These are phyloP conservation scores for Keiferia lycopersicella DNA, from an alignment of 2,888 invertebrate species.

Conservation along the genomic window DNA sequence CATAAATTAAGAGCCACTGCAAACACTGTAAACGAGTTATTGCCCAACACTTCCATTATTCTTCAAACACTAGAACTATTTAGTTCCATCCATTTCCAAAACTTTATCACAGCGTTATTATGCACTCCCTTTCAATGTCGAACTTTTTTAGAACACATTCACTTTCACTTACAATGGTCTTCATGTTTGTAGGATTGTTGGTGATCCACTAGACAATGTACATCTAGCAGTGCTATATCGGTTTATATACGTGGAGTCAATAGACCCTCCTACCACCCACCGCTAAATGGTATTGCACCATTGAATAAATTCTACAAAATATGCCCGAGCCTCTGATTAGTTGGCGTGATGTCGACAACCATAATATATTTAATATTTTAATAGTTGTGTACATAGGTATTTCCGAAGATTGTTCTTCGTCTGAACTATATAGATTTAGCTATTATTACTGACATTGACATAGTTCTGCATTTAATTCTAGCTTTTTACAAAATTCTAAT, in stretches of 20 bases:
- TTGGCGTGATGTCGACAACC: slow-evolving; percentile 53
- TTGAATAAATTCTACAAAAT: slow-evolving; percentile 68
- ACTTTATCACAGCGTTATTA: slow-evolving; percentile 17
- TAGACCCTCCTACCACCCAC: slow-evolving; percentile 73
- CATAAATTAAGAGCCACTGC: not conserved
- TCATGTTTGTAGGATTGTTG: slow-evolving; percentile 72
- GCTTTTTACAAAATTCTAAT: not conserved
- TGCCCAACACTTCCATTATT: slow-evolving; percentile 6
- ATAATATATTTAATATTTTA: slow-evolving; percentile 35
- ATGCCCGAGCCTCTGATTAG: slow-evolving; percentile 56
- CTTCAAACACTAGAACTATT: not conserved
- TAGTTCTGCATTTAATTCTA: not conserved
- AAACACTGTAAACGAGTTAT: slow-evolving; percentile 12
- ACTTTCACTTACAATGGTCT: slow-evolving; percentile 75
- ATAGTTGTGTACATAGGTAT: slow-evolving; percentile 37
- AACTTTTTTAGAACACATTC: slow-evolving; percentile 49
- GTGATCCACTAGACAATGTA: slow-evolving; percentile 75
- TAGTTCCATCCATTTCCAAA: slow-evolving; percentile 9
- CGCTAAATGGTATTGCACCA: slow-evolving; percentile 71
- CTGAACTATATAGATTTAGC: not conserved
- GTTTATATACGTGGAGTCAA: slow-evolving; percentile 69
- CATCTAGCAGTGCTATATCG: slow-evolving; percentile 67
- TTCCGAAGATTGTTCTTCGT: slow-evolving; percentile 12
- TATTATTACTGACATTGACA: slow-evolving; percentile 1
- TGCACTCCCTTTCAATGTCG: slow-evolving; percentile 19